These are phyloP conservation scores for Drosophila saltans DNA, from an alignment of 1,140 invertebrate species.

Conservation along the genomic window DNA sequence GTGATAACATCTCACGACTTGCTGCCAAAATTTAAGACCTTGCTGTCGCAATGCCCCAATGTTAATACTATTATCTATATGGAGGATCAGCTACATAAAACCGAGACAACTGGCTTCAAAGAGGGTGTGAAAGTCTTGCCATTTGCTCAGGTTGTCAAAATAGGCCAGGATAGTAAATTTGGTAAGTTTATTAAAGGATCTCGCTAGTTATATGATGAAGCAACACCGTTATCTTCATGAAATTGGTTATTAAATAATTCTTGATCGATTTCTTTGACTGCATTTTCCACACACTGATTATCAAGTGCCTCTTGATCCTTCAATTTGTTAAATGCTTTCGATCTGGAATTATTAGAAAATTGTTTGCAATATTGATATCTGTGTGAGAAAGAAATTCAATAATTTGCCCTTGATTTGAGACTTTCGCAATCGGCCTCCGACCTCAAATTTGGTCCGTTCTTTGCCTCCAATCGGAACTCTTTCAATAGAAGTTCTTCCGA, in stretches of 20 bases:
- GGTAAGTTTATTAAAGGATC: conserved; percentile 46
- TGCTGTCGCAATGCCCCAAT: conserved; percentile 87
- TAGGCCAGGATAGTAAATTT: conserved; percentile 81
- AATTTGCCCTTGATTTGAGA: background rate
- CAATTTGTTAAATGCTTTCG: background rate
- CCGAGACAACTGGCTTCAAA: conserved; percentile 88
- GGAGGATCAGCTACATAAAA: conserved; percentile 91
- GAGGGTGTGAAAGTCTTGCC: conserved; percentile 87
- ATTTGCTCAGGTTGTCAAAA: conserved; percentile 85
- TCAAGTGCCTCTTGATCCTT: background rate
- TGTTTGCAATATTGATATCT: conserved; percentile 34
- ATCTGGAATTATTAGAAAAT: too few relatives aligned
- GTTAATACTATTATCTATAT: conserved; percentile 94
- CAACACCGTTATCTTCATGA: too few relatives aligned
- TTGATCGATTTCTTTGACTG: background rate
- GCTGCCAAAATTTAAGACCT: conserved; percentile 93
- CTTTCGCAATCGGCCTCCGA: background rate
- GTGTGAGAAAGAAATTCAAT: background rate
- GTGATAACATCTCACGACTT: conserved; percentile 95
- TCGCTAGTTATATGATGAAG: too few relatives aligned
- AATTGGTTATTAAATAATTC: too few relatives aligned
- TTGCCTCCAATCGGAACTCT: conserved; percentile 26
- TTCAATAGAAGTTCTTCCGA: background rate
- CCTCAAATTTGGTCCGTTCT: conserved; percentile 18
- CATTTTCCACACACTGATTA: background rate